Base-by-base conservation (phyloP, 2,888 invertebrate species). In the Barypeithes pellucidus region DNA sequence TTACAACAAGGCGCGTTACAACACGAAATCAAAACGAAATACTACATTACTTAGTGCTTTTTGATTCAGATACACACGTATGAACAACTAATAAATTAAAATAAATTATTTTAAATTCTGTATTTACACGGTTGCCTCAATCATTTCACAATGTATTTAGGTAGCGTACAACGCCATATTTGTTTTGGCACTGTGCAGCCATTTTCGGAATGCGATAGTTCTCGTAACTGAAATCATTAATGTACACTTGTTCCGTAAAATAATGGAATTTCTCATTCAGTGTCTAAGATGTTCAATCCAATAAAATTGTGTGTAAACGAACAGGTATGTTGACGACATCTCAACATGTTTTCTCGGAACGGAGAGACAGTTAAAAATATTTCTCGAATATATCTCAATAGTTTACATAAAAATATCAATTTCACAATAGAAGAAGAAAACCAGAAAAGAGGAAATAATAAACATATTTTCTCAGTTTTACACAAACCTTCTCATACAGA, bases 31-130 rank as follows among this genome's bases (percentile, higher is more conserved):
- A 57, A 54, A 54, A 33, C 29, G 33, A 29, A 29, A 29, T 29
- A 29, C 29, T 29, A 29, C 29, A 29, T 29, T 8, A 33, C 50
- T 16, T 50, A 24, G n/a, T 50, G 24, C 12, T 50, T n/a, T 22
- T 1, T 50, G 50, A 57, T 33, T 16, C 9, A 3, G 18, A 14
- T 57, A 57, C 29, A 43, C 33, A 24, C 47, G 45, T 33, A 33
- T 50, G 22, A 29, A 33, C 47, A 11, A 18, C 63, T 50, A 63
- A 63, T 47, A 63, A 63, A 47, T 63, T 63, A 63, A 63, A 63
- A 63, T 63, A 63, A 63, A 63, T 63, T 63, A 47, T 63, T 63
- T 47, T 45, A 63, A 63, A 63, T 63, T 63, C 50, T 45, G 18
- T 63, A 63, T 63, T 63, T 63, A 63, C 63, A 33, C 33, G 14